Base-by-base conservation (phyloP, 64 coral and sea anemone species). In the Acropora tenuis region DNA sequence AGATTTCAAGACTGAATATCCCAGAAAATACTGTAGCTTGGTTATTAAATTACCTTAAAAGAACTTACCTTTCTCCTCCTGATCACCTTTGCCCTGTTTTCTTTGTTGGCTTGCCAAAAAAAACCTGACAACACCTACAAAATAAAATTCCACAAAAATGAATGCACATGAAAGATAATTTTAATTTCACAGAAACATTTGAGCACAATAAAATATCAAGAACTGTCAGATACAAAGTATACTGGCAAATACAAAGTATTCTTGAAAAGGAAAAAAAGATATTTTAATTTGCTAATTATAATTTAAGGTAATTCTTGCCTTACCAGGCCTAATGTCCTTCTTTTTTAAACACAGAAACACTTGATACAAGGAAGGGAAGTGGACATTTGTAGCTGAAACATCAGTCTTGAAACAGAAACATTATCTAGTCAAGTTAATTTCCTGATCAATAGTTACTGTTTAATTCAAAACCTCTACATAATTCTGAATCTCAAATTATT, bases 81-180 rank as follows among this genome's bases (percentile, higher is more conserved):
- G 4, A 49, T 85, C 65, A 48, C 82, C 82, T 49, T 85, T 43
- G 8, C 17, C 45, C 48, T 85, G 44, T 49, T 85, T 67, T 71
- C 65, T 91, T 49, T 65, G n/a, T 50, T 76, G 82, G 30, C 90
- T 85, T 76, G 80, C 85, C 20, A 80, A 91, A 48, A 91, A 77
- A 3, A 77, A 41, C 76, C 55, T 91, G 19, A 41, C 58, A 77
- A 85, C 53, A 59, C 71, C 90, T 91, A 79, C 8, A 16, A 30
- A 20, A 71, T 71, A 71, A 71, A 63, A 63, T 63, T 3, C 60
- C 60, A 63, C 60, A 5, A 2, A 55, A 55, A 55, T 55, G 11
- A 11, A 63, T 63, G 11, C 16, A 5, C 52, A 5, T 4, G 4
- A 5, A 55, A 55, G 9, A 55, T 55, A 55, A 9, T 55, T 55